Conservation (phyloP, 1,140 invertebrate species). For the Trichonephila clavipes region DNA sequence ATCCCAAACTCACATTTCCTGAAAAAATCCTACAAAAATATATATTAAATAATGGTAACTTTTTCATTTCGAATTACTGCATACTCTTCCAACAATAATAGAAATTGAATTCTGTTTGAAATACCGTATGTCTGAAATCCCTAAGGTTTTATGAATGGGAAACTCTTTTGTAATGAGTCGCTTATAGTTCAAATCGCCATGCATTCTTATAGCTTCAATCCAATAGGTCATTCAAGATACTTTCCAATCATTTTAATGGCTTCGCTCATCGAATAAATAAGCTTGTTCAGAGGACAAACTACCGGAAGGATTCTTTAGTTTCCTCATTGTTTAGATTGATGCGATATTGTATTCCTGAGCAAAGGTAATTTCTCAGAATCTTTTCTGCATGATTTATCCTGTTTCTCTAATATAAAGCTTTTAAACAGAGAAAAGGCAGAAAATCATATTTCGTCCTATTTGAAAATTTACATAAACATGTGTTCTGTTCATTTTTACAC, state of each 20-base stretch:
- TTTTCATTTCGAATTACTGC: too few relatives aligned
- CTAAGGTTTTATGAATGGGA: not conserved
- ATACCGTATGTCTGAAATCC: not conserved
- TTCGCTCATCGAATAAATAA: not conserved
- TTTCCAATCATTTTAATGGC: slow-evolving; percentile 21
- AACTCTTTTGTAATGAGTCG: not conserved
- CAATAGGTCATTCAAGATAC: not conserved
- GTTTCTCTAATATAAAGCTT: not conserved
- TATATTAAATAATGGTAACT: too few relatives aligned
- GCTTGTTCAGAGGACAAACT: not conserved
- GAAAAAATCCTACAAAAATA: too few relatives aligned
- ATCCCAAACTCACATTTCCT: too few relatives aligned
- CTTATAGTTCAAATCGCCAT: slow-evolving; percentile 3
- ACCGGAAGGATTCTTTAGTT: not conserved
- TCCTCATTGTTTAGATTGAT: not conserved
- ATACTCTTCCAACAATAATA: too few relatives aligned
- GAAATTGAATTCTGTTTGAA: too few relatives aligned
- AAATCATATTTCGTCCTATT: too few relatives aligned
- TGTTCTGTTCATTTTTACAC: too few relatives aligned
- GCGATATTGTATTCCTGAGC: not conserved
- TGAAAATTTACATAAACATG: too few relatives aligned
- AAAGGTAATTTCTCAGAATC: not conserved
- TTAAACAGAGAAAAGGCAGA: not conserved
- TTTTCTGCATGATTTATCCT: not conserved
- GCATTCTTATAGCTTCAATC: not conserved